phyloP scores from a whole-genome alignment of 2,113 vertebrate genomes.

The Herpailurus yagouaroundi region DNA sequence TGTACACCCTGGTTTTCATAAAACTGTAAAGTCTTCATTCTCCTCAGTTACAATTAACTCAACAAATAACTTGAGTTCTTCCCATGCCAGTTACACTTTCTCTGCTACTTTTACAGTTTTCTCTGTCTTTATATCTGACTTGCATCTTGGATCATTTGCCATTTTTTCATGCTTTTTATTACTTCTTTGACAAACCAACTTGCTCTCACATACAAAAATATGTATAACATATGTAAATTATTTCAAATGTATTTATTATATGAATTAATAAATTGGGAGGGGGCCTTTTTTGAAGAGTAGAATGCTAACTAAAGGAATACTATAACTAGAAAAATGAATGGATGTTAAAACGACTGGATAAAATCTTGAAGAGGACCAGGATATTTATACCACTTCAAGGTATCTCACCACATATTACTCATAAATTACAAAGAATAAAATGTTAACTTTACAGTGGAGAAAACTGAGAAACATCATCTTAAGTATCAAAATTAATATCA shows the following conservation, averaged over 20 bases:
- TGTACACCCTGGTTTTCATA: background rate
- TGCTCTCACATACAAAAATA: background rate
- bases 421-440: constrained; percentile 18
- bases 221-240: background rate
- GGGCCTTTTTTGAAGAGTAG: background rate
- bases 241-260: background rate
- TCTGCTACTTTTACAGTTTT: background rate
- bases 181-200: background rate
- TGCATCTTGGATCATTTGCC: background rate
- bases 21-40: background rate
- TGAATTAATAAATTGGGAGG: background rate
- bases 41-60: background rate
- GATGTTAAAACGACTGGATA: background rate
- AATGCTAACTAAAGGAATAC: background rate
- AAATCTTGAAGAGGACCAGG: background rate
- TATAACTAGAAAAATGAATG: background rate
- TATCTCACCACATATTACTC: background rate
- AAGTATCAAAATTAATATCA: background rate
- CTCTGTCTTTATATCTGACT: background rate
- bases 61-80: background rate
- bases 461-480: background rate
- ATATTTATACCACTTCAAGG: constrained; percentile 4
- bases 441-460: background rate
- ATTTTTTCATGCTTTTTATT: background rate
- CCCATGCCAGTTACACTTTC: background rate